Evolutionary conservation across 2,113 vertebrate species (phyloP), one percentile per base, ranked within the genome.

Genomic region (Pycnonotus jocosus): DNA sequence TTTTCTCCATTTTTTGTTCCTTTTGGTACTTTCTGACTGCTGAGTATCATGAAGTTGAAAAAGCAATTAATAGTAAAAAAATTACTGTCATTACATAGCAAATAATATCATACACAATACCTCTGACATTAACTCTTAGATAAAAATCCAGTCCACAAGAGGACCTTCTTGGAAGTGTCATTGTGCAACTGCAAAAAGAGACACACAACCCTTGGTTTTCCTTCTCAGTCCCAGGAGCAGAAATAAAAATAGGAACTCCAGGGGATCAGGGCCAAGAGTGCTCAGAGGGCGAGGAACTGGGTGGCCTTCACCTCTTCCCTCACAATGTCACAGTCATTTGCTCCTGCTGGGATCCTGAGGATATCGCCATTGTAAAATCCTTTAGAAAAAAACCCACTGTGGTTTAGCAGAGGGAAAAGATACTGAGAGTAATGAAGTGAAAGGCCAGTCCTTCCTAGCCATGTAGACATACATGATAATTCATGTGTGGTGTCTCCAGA

Each of bases 241-340:
- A 77, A 85, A 88, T 57, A 84, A 86, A 95, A 96, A 92, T 54
- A 88, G 93, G 88, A 88, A 53, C 17, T 88, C 64, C 58, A 56
- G 44, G 30, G 40, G 9, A 92, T 12, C 37, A 77, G 50, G 37
- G 45, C 72, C 40, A 88, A 65, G 68, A 92, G 23, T 86, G 56
- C 60, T 81, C 8, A 1, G 60, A 90, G 51, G 71, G 42, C 0
- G 0, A 85, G 44, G 79, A 91, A 65, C 35, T 56, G 65, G 19
- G 33, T 13, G 21, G 79, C 44, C 56, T 84, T 79, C 60, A 77
- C 76, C 51, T 84, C 71, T 90, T 79, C 40, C 71, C 37, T 54
- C 51, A 40, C 28, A 78, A 2, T 35, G 64, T 71, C 27, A 7
- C 51, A 86, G 60, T 33, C 60, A 38, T 74, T 64, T 78, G 68